Evolutionary conservation across 2,113 vertebrate genomes (phyloP).

Genomic region (Bubalus kerabau): DNA sequence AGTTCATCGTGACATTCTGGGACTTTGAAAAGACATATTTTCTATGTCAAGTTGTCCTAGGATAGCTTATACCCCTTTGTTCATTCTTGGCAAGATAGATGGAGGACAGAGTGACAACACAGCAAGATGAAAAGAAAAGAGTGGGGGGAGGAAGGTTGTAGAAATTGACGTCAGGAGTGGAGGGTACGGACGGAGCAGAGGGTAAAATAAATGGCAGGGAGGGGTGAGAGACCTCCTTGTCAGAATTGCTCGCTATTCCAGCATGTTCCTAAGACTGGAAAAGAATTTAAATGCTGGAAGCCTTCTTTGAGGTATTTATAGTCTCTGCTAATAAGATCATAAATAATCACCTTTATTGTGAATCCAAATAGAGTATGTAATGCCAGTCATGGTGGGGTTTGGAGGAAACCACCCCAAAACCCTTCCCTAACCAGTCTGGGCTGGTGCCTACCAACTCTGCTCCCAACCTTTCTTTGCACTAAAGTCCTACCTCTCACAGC

Average conservation of each 20-base stretch:
- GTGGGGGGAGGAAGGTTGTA: neutral
- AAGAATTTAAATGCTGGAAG: neutral
- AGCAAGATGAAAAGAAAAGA: neutral
- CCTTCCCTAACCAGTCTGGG: neutral
- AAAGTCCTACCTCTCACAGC: neutral
- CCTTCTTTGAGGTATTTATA: neutral
- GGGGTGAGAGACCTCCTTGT: neutral
- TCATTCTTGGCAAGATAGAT: neutral
- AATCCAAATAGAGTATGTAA: neutral
- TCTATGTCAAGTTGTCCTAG: neutral
- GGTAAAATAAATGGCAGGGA: neutral
- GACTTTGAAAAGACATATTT: constrained; percentile 9
- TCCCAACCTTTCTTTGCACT: neutral
- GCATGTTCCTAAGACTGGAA: neutral
- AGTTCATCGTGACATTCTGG: constrained; percentile 34
- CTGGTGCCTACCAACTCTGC: neutral
- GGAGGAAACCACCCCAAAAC: neutral
- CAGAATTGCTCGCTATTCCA: neutral
- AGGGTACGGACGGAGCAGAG: neutral
- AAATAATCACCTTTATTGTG: neutral
- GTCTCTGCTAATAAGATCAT: neutral
- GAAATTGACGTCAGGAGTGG: accelerated
- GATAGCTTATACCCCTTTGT: neutral
- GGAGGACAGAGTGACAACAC: neutral
- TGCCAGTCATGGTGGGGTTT: neutral